phyloP scores from a whole-genome alignment of 2,888 invertebrate species.

The Heteropelma amictum region DNA sequence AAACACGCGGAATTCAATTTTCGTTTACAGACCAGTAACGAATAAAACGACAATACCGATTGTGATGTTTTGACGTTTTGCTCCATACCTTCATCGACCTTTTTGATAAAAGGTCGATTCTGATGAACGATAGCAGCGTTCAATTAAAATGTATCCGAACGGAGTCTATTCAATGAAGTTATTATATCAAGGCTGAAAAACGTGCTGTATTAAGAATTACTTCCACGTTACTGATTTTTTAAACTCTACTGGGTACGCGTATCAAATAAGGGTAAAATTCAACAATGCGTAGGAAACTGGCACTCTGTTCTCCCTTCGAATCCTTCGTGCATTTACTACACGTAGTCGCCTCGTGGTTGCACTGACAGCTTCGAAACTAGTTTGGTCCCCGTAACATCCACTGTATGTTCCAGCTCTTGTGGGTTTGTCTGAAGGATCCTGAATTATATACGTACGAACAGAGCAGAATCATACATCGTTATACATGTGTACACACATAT shows the following conservation, averaged over 20 bases:
- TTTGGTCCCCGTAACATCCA: conserved; percentile 31
- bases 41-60: too few relatives aligned
- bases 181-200: not conserved
- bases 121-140: too few relatives aligned
- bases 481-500: not conserved
- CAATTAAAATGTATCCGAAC: too few relatives aligned
- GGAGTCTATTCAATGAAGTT: too few relatives aligned
- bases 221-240: not conserved
- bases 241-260: not conserved
- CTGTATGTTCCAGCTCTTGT: conserved; percentile 28
- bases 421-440: conserved; percentile 31
- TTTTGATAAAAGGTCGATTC: too few relatives aligned
- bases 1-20: too few relatives aligned
- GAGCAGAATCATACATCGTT: not conserved
- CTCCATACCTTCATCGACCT: too few relatives aligned
- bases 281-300: conserved; percentile 40
- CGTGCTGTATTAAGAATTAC: not conserved
- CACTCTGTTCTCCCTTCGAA: not conserved
- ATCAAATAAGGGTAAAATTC: conserved; percentile 27
- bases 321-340: conserved; percentile 15
- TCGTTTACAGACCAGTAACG: too few relatives aligned
- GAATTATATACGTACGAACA: conserved; percentile 10
- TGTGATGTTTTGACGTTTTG: too few relatives aligned
- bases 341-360: conserved; percentile 30
- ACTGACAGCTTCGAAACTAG: conserved; percentile 48